Base-by-base conservation (phyloP, 1,140 invertebrate species). In the Alviniconcha marisindica region DNA sequence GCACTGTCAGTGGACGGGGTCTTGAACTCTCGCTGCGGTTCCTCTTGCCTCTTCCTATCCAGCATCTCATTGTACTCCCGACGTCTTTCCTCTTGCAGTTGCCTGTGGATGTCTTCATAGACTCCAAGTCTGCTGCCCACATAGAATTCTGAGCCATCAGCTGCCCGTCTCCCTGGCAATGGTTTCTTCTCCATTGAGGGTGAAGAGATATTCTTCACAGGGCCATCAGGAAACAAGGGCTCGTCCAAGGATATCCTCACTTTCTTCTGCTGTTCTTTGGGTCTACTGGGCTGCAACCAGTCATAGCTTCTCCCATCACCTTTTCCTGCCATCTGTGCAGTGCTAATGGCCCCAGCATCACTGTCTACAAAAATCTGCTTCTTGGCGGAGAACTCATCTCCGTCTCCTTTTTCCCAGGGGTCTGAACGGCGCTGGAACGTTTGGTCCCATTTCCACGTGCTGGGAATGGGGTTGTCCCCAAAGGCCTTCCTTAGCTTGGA, bases 11-110 rank as follows among this genome's bases (percentile, higher is more conserved):
- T 36, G n/a, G 63, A 69, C 2, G 69, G 69, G 1, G 69, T 71
- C 33, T 5, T 40, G 36, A 40, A 2, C 18, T 40, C 36, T 18
- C 15, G 33, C 33, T 36, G 36, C 36, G 14, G 0, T 0, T 71
- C 69, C 15, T 71, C 33, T 14, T 42, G 33, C 24, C 36, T 71
- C 69, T 71, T 71, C 36, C 36, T 38, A 12, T 71, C 69, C 33
- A 71, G 69, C 69, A 71, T 71, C 18, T 71, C 31, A 36, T 71
- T 71, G 69, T 71, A 71, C 36, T 71, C 69, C 36, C 36, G 36
- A 1, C 36, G 69, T 24, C 69, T 38, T 5, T 71, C 69, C 14
- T 71, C 36, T 28, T 24, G 69, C 36, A 71, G 21, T 7, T 24
- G 38, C 24, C 40, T 38, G 12, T 40, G 36, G 36, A 15, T 10